These are phyloP conservation scores for Nomada hirtipes DNA, from an alignment of 2,888 invertebrate species.

Conservation along the genomic window DNA sequence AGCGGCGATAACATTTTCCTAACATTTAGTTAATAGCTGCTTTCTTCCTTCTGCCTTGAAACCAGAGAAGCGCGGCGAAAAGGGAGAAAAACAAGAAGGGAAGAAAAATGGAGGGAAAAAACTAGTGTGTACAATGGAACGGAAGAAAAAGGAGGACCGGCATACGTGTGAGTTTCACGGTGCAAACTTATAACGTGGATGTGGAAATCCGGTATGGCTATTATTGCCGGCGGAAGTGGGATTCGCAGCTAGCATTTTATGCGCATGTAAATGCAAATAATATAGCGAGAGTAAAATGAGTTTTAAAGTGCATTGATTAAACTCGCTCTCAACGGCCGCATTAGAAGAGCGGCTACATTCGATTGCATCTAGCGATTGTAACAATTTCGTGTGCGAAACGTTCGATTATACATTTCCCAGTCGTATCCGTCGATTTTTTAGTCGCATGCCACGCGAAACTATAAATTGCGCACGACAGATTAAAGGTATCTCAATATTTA, in stretches of 20 bases:
- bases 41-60: neutral
- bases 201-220: constrained; percentile 39
- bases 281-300: neutral
- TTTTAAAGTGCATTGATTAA: neutral
- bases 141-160: neutral
- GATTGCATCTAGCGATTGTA: neutral
- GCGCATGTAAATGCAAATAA: constrained; percentile 7
- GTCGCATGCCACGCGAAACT: too few relatives aligned
- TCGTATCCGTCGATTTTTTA: too few relatives aligned
- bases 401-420: too few relatives aligned
- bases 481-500: too few relatives aligned
- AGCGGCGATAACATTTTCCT: constrained; percentile 71
- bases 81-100: neutral
- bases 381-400: too few relatives aligned
- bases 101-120: neutral
- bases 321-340: neutral
- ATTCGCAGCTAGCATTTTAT: constrained; percentile 20
- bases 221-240: constrained; percentile 19
- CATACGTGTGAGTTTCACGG: neutral
- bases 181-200: constrained; percentile 37
- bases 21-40: constrained; percentile 70
- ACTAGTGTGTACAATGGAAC: too few relatives aligned
- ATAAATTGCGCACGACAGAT: too few relatives aligned
- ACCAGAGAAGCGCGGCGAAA: neutral
- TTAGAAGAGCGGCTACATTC: neutral